Base-by-base conservation (phyloP, 1,140 invertebrate species). In the Drosophila chauvacae region DNA sequence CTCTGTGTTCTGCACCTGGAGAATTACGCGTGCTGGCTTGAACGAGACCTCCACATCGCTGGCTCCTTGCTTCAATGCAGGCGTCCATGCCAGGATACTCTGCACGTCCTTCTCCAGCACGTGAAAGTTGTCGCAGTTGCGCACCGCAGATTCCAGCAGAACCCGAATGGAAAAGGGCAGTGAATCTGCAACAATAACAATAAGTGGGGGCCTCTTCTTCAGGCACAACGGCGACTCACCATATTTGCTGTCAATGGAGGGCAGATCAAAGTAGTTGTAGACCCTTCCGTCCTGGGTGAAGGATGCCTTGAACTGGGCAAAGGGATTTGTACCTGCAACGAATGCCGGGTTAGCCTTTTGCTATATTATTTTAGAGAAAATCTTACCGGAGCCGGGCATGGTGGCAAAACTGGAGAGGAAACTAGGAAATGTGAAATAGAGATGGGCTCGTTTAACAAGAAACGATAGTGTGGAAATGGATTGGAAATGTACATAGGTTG, bases 41-140 rank as follows among this genome's bases (percentile, higher is more conserved):
- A 99, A 99, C 1, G 98, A 96, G 28, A 99, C 96, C 94, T 99
- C 98, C 14, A 97, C 96, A 51, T 95, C 96, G 33, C 93, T 94
- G 78, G 95, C 93, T 11, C 93, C 91, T 30, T 90, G 88, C 57
- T 76, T 90, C 7, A 93, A 98, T 95, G 91, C 96, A 95, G 44
- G 93, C 90, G 92, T 98, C 98, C 98, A 99, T 75, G 97, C 94
- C 16, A 99, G 93, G 44, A 99, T 97, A 76, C 96, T 98, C 68
- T 97, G 93, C 1, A 99, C 98, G 94, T 99, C 98, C 51, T 94
- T 93, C 91, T 96, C 94, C 53, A 95, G 95, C 3, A 97, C 95
- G 92, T 98, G 97, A 92, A 99, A 99, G 80, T 97, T 96, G 94
- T 99, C 98, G 93, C 98, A 99, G 93, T 98, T 98, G 61, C 99